These are phyloP conservation scores for Pseudochaenichthys georgianus DNA, from an alignment of 2,797 vertebrate species.

Conservation along the genomic window DNA sequence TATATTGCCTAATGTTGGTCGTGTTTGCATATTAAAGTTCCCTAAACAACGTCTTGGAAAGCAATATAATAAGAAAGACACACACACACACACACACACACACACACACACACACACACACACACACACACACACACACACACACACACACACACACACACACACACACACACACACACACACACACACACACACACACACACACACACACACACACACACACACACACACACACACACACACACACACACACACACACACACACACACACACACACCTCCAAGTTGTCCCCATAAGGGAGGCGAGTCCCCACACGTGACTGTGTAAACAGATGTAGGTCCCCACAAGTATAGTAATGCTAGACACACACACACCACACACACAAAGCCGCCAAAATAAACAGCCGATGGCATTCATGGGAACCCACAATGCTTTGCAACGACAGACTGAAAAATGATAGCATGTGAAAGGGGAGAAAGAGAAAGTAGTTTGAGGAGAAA, in stretches of 20 bases:
- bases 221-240: too few species aligned
- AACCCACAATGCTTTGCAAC: slow-evolving; percentile 7
- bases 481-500: background rate
- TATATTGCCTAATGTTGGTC: too few species aligned
- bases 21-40: too few species aligned
- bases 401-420: slow-evolving; percentile 38
- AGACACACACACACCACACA: background rate
- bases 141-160: background rate
- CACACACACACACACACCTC: background rate
- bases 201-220: too few species aligned
- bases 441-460: slow-evolving; percentile 12
- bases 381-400: slow-evolving; percentile 45
- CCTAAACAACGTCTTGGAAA: too few species aligned
- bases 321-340: too few species aligned
- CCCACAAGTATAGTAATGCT: too few species aligned
- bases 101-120: too few species aligned
- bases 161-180: background rate
- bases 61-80: background rate
- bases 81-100: too few species aligned
- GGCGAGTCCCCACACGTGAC: too few species aligned
- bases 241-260: background rate
- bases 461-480: background rate
- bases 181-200: background rate
- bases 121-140: too few species aligned
- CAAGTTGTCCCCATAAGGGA: too few species aligned